A percentile compares a stretch with the other conserved stretches of the same genome.
phyloP scores from a whole-genome alignment of 2,113 vertebrate species.

The Cygnus buccinator region DNA sequence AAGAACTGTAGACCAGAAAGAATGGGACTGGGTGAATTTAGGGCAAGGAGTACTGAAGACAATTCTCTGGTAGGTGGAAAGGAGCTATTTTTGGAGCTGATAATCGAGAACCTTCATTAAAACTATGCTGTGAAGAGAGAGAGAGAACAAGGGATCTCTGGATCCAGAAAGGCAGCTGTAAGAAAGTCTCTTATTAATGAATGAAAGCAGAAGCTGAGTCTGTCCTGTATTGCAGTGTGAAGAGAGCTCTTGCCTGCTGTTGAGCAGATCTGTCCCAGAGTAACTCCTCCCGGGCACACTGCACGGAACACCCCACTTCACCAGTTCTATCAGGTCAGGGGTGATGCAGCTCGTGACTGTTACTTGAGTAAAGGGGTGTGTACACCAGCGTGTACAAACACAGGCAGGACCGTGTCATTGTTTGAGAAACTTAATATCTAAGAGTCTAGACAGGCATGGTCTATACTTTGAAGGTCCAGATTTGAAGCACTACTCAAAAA shows the following conservation, averaged over 20 bases:
- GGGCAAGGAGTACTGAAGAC: background rate
- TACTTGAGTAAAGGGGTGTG: background rate
- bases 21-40: background rate
- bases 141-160: background rate
- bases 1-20: background rate
- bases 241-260: background rate
- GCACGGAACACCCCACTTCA: background rate
- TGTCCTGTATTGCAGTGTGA: background rate
- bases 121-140: background rate
- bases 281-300: background rate
- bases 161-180: background rate
- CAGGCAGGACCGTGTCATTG: background rate
- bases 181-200: background rate
- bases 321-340: background rate
- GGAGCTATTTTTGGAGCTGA: background rate
- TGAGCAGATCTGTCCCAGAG: background rate
- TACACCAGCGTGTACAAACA: background rate
- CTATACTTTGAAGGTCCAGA: background rate
- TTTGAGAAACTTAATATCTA: background rate
- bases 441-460: background rate
- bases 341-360: fast-evolving
- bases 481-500: background rate
- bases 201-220: background rate
- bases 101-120: background rate
- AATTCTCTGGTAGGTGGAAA: background rate